phyloP scores from a whole-genome alignment of 2,888 invertebrate genomes.

The Stenodera caucasica region DNA sequence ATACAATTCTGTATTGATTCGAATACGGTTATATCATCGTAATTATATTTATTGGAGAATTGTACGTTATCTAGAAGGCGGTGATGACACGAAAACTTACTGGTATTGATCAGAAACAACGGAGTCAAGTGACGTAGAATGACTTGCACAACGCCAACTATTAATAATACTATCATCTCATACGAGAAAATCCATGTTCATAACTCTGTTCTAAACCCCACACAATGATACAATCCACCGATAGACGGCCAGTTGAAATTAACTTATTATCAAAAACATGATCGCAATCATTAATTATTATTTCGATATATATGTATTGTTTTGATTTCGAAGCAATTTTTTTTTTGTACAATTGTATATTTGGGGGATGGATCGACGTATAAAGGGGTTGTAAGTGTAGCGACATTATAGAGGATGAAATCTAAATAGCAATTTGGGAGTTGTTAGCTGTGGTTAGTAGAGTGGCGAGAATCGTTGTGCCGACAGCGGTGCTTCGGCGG shows the following conservation, averaged over 20 bases:
- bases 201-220: slow-evolving; percentile 47
- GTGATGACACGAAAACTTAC: slow-evolving; percentile 53
- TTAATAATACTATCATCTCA: slow-evolving; percentile 56
- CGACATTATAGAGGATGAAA: slow-evolving; percentile 33
- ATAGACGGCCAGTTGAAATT: slow-evolving; percentile 2
- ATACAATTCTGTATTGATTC: slow-evolving; percentile 33
- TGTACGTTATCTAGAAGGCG: slow-evolving; percentile 12
- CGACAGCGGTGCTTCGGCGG: slow-evolving; percentile 49
- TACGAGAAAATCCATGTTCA: slow-evolving; percentile 53
- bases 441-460: slow-evolving; percentile 55
- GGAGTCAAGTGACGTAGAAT: slow-evolving; percentile 54
- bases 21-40: no score
- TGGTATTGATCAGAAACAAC: slow-evolving; percentile 54
- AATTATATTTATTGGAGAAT: no score
- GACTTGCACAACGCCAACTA: slow-evolving; percentile 56
- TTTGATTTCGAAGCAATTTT: not conserved
- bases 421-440: slow-evolving; percentile 54
- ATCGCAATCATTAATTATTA: slow-evolving; percentile 5
- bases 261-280: slow-evolving; percentile 5
- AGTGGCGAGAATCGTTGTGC: slow-evolving; percentile 50
- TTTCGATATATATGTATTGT: not conserved
- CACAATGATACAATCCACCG: slow-evolving; percentile 1
- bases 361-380: not conserved
- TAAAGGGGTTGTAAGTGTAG: slow-evolving; percentile 3
- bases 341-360: not conserved